Percentiles rank a stretch among this genome's conserved stretches.
phyloP scores from a whole-genome alignment of 2,888 invertebrate genomes.

The Nudaria mundana region DNA sequence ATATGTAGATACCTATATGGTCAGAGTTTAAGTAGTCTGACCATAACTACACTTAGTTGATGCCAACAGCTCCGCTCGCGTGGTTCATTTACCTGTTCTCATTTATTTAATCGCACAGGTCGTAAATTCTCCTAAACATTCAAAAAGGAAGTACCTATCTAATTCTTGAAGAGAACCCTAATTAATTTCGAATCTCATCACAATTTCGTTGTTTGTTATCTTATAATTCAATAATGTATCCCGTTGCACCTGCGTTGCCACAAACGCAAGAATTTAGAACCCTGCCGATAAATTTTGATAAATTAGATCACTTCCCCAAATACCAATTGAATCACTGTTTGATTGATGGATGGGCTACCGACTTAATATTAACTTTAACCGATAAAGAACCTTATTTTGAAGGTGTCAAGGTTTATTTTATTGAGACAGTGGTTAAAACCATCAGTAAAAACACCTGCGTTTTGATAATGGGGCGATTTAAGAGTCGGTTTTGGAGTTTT shows the following conservation, averaged over 20 bases:
- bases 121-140: no score
- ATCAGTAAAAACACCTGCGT: conserved; percentile 28
- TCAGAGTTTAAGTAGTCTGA: no score
- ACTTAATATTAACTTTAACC: conserved; percentile 13
- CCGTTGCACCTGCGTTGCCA: conserved; percentile 36
- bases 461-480: conserved; percentile 30
- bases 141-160: no score
- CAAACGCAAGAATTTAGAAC: conserved; percentile 34
- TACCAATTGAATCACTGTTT: conserved; percentile 39
- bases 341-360: conserved; percentile 43
- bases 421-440: background rate
- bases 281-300: conserved; percentile 46
- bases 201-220: no score
- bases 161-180: no score
- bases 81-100: no score
- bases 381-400: conserved; percentile 23
- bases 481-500: conserved; percentile 23
- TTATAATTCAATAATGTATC: no score
- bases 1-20: no score
- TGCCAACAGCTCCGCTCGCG: no score
- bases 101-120: no score
- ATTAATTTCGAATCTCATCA: no score
- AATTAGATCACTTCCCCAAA: conserved; percentile 48
- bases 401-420: conserved; percentile 2
- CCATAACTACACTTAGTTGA: no score